Conservation (phyloP, 2,888 invertebrate species). For the Osmoderma eremita region DNA sequence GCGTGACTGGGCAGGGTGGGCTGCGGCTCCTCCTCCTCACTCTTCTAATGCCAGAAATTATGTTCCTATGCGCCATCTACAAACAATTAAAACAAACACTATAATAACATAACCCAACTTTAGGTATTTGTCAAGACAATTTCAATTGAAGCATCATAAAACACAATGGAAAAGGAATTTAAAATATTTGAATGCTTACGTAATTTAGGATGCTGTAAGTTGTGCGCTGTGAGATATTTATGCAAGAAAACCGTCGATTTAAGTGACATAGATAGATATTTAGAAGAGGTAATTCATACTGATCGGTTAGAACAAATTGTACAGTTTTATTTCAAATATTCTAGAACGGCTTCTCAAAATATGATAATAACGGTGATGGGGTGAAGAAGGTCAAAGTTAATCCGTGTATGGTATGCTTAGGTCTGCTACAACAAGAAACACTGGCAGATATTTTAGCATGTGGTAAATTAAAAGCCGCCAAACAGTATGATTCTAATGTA, state of each 20-base stretch:
- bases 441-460: slow-evolving; percentile 66
- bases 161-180: slow-evolving; percentile 16
- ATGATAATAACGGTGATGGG: neutral
- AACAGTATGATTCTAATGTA: slow-evolving; percentile 71
- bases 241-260: slow-evolving; percentile 69
- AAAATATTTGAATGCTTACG: slow-evolving; percentile 65
- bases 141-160: too few relatives aligned
- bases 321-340: slow-evolving; percentile 6
- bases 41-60: too few relatives aligned
- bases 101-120: too few relatives aligned
- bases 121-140: too few relatives aligned
- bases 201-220: slow-evolving; percentile 72
- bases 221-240: slow-evolving; percentile 76
- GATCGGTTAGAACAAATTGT: neutral
- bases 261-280: slow-evolving; percentile 66
- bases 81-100: too few relatives aligned
- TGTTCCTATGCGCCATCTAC: too few relatives aligned
- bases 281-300: slow-evolving; percentile 65
- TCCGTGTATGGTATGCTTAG: slow-evolving; percentile 77
- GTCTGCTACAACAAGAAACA: slow-evolving; percentile 72
- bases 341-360: slow-evolving; percentile 33
- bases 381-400: slow-evolving; percentile 65
- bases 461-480: slow-evolving; percentile 65
- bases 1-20: too few relatives aligned
- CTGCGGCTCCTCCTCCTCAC: too few relatives aligned